phyloP scores from a whole-genome alignment of 1,140 invertebrate species.

The Holotrichia oblita region DNA sequence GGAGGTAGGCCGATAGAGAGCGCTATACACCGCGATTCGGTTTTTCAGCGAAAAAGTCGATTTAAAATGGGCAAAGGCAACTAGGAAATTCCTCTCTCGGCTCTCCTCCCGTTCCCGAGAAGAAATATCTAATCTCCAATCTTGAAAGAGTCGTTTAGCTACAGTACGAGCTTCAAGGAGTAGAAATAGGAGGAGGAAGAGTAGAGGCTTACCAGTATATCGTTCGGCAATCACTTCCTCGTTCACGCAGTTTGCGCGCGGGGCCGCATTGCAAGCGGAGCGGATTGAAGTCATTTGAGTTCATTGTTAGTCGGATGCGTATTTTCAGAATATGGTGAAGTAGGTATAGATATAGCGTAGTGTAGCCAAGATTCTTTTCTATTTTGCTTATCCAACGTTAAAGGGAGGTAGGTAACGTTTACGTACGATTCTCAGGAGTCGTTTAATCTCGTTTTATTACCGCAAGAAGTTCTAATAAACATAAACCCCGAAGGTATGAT shows the following conservation, averaged over 20 bases:
- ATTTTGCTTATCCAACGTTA: slow-evolving; percentile 26
- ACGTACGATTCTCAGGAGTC: not conserved
- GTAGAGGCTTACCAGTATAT: slow-evolving; percentile 43
- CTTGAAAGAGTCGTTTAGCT: slow-evolving; percentile 54
- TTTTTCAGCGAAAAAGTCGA: slow-evolving; percentile 51
- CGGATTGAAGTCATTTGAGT: not conserved
- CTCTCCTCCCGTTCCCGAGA: not conserved
- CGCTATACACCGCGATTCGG: slow-evolving; percentile 43
- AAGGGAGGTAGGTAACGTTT: not conserved
- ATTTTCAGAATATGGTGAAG: not conserved
- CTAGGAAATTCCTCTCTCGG: not conserved
- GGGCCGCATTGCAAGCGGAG: not conserved
- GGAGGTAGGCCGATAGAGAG: not conserved
- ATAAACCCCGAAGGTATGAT: not conserved
- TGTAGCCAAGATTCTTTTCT: slow-evolving; percentile 1
- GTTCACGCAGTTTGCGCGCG: slow-evolving; percentile 48
- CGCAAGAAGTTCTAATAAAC: slow-evolving; percentile 8
- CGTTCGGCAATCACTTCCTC: slow-evolving; percentile 48
- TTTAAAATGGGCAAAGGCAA: slow-evolving; percentile 50
- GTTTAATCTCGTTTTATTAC: slow-evolving; percentile 32
- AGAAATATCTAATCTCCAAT: slow-evolving; percentile 55
- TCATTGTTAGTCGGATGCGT: slow-evolving; percentile 30
- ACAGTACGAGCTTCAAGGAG: slow-evolving; percentile 40
- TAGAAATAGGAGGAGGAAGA: not conserved
- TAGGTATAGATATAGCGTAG: not conserved